These are phyloP conservation scores for Porites evermanni DNA, from an alignment of 92 coral and sea anemone species.

Conservation along the genomic window DNA sequence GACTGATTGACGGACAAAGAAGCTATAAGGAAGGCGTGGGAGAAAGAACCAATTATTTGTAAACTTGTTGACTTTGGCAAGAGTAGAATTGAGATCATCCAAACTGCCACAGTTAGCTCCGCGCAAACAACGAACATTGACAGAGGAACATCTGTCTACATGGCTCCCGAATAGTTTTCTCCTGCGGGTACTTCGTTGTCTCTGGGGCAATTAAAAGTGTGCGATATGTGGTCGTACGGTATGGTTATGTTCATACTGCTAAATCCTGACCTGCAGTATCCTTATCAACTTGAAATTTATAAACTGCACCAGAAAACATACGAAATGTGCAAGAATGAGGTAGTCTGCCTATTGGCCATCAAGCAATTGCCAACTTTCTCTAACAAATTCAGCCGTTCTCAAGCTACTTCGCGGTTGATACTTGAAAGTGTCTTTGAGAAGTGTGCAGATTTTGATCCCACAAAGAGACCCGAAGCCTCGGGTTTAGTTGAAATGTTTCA, in stretches of 20 bases:
- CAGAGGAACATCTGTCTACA: constrained; percentile 64
- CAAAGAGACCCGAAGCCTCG: constrained; percentile 22
- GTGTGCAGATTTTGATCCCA: constrained; percentile 46
- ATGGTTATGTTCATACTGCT: constrained; percentile 65
- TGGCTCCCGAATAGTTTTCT: constrained; percentile 63
- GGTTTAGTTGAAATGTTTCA: constrained; percentile 17
- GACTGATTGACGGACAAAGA: background rate
- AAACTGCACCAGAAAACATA: constrained; percentile 5
- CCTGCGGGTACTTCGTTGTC: constrained; percentile 16
- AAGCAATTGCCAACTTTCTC: constrained; percentile 35
- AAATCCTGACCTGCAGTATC: constrained; percentile 60
- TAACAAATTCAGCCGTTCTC: constrained; percentile 42
- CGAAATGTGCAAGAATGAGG: constrained; percentile 41
- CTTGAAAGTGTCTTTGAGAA: constrained; percentile 26
- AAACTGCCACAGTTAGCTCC: constrained; percentile 65
- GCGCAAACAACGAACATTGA: constrained; percentile 55
- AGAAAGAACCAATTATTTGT: constrained; percentile 56
- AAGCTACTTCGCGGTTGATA: constrained; percentile 59
- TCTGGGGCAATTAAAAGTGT: constrained; percentile 45
- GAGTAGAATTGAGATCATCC: constrained; percentile 54
- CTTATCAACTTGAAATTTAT: constrained; percentile 50
- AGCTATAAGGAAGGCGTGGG: constrained; percentile 38
- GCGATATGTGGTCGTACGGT: constrained; percentile 62
- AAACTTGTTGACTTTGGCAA: constrained; percentile 78
- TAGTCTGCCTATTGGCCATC: constrained; percentile 2